phyloP scores from a whole-genome alignment of 2,113 vertebrate species.

The Pluvianellus socialis region DNA sequence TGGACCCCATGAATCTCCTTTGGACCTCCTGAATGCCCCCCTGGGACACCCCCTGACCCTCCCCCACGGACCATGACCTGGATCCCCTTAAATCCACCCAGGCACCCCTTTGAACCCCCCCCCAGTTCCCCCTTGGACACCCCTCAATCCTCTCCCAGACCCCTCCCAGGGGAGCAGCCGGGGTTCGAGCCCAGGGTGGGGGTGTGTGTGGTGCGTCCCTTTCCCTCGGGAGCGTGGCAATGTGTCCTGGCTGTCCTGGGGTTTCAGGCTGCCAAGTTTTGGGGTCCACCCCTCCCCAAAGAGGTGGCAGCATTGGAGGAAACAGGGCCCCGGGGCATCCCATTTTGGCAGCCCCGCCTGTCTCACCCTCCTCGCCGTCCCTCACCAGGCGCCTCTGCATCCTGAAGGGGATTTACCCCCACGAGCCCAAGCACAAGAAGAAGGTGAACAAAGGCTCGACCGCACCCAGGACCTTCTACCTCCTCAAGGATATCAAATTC shows the following conservation, averaged over 20 bases:
- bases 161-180: no score
- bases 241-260: rapidly evolving
- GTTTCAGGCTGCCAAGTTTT: not conserved
- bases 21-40: no score
- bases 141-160: not conserved
- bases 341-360: rapidly evolving
- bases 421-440: slow-evolving; percentile 97
- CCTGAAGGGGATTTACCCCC: slow-evolving; percentile 96
- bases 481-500: slow-evolving; percentile 95
- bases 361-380: rapidly evolving
- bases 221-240: rapidly evolving
- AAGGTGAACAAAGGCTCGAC: slow-evolving; percentile 97
- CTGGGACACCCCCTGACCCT: no score
- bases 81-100: not conserved
- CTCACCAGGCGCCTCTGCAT: slow-evolving; percentile 86
- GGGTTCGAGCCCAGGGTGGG: no score
- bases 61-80: no score
- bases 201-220: no score
- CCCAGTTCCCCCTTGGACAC: no score
- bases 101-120: no score
- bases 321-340: rapidly evolving
- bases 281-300: no score
- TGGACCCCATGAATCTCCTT: not conserved
- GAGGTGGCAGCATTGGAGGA: not conserved
- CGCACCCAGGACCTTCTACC: slow-evolving; percentile 89